Conservation (phyloP, 2,888 invertebrate species). For the Liodrosophila aerea region DNA sequence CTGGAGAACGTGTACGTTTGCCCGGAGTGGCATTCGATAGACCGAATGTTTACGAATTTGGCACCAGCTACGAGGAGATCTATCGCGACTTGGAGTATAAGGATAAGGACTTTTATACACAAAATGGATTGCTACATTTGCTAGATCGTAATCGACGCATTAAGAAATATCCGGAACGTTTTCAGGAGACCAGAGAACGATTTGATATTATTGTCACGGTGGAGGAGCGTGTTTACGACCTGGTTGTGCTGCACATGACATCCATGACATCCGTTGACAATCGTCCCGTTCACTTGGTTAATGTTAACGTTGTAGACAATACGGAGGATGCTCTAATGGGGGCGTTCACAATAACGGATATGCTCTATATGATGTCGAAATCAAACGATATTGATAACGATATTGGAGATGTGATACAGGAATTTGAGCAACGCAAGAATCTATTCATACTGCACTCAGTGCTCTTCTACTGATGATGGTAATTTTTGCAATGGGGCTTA, state of each 20-base stretch:
- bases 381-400: conserved; percentile 65
- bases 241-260: conserved; percentile 97
- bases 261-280: conserved; percentile 90
- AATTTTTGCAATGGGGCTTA: too few relatives aligned
- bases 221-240: conserved; percentile 99
- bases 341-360: conserved; percentile 97
- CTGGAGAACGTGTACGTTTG: conserved; percentile 97
- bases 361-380: conserved; percentile 85
- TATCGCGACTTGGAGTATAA: conserved; percentile 95
- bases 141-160: conserved; percentile 98
- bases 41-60: conserved; percentile 99
- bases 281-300: conserved; percentile 97
- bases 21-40: conserved; percentile 96
- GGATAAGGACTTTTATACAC: conserved; percentile 97
- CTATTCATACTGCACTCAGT: conserved; percentile 63
- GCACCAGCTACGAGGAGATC: conserved; percentile 96
- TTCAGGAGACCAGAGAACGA: conserved; percentile 93
- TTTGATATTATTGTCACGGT: conserved; percentile 98
- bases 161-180: conserved; percentile 96
- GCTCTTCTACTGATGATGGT: conserved; percentile 73
- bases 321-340: conserved; percentile 99
- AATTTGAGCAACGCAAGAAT: conserved; percentile 66
- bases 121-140: conserved; percentile 99
- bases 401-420: conserved; percentile 69
- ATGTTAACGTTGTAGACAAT: conserved; percentile 99